Evolutionary conservation across 2,888 invertebrate genomes (phyloP).

Genomic region (Diplazon laetatorius): DNA sequence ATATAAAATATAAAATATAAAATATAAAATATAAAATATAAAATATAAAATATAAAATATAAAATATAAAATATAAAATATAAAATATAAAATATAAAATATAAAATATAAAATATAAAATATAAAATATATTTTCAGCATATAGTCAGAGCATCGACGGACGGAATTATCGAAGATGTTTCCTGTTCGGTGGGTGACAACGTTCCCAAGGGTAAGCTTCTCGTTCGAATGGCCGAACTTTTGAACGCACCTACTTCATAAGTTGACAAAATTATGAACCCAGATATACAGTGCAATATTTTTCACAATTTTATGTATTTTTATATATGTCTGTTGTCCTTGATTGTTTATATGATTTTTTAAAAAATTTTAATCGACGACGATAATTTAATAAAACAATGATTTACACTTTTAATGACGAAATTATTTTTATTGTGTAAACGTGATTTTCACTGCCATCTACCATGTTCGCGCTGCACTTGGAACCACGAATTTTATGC

Average conservation of each 20-base stretch:
- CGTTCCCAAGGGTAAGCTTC: constrained; percentile 88
- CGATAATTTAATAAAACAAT: too few species aligned
- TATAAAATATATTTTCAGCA: constrained; percentile 84
- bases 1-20: too few species aligned
- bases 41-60: too few species aligned
- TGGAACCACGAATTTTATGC: too few species aligned
- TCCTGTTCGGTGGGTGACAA: constrained; percentile 90
- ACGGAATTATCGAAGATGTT: constrained; percentile 90
- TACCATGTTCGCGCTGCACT: constrained; percentile 6
- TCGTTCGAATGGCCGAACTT: constrained; percentile 75
- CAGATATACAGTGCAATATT: neutral
- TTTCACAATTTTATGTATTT: constrained; percentile 2
- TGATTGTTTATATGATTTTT: neutral
- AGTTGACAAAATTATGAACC: neutral
- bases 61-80: too few species aligned
- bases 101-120: too few species aligned
- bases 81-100: too few species aligned
- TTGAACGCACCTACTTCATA: neutral
- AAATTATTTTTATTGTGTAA: neutral
- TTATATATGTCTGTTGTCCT: constrained; percentile 1
- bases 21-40: too few species aligned
- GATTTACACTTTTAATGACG: too few species aligned
- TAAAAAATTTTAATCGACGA: neutral
- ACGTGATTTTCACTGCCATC: constrained; percentile 2
- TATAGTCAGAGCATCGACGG: constrained; percentile 92